These are phyloP conservation scores for Eristalis pertinax DNA, from an alignment of 2,888 invertebrate genomes.

Conservation along the genomic window DNA sequence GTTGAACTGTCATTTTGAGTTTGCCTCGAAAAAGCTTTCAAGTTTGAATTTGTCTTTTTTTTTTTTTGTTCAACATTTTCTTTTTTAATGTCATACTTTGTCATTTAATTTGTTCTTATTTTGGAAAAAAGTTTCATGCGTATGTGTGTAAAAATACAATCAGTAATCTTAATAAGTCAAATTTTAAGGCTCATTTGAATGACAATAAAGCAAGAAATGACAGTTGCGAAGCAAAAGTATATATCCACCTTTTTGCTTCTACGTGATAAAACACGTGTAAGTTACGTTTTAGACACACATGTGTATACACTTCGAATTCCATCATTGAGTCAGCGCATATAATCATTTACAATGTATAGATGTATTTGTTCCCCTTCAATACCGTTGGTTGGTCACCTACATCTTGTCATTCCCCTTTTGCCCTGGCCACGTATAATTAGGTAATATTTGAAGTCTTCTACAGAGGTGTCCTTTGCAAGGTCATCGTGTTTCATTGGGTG, in stretches of 20 bases:
- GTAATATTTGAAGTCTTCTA: constrained; percentile 32
- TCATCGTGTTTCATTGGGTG: constrained; percentile 41
- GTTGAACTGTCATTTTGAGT: constrained; percentile 32
- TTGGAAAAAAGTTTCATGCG: background rate
- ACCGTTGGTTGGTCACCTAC: background rate
- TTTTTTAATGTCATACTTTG: background rate
- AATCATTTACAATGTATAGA: background rate
- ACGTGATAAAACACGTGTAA: background rate
- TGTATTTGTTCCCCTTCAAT: background rate
- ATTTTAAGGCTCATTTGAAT: background rate
- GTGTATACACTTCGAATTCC: background rate
- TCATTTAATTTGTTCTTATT: background rate
- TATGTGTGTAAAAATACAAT: background rate
- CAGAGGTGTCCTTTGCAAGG: constrained; percentile 73
- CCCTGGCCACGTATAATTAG: constrained; percentile 19
- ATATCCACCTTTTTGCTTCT: background rate
- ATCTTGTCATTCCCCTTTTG: background rate
- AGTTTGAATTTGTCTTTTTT: background rate
- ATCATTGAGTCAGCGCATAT: background rate
- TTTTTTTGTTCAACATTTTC: background rate
- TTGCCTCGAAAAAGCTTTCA: background rate
- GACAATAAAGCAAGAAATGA: background rate
- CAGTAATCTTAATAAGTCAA: background rate
- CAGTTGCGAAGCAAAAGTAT: background rate
- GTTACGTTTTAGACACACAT: background rate